Base-by-base conservation (phyloP, 2,888 invertebrate species). In the Danaus chrysippus region DNA sequence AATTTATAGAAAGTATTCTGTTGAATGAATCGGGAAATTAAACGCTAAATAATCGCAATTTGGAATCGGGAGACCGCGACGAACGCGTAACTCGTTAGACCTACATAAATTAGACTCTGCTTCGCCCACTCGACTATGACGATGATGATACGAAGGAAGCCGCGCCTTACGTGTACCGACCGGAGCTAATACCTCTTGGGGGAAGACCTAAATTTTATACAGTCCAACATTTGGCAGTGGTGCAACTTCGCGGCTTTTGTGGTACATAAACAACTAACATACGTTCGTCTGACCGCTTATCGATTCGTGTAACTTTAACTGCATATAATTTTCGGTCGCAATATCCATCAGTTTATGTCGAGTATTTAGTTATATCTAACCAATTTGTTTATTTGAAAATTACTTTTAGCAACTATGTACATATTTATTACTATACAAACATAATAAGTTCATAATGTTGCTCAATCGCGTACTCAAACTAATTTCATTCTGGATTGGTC, bases 291-390 rank as follows among this genome's bases (percentile, higher is more conserved):
- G 76, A 83, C 86, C 87, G 79, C 87, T 73, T 81, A 86, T 86
- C 86, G 86, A 90, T 89, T 87, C 84, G 86, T 85, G 81, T 81
- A 78, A 86, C 84, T 89, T 85, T 85, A 87, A 88, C 86, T 84
- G 84, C 83, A 86, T 83, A 85, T 83, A 84, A 83, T 86, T 84
- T 83, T 86, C 82, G 77, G 79, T 78, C 78, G 79, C 80, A 81
- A 80, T 81, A 84, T 82, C 83, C 83, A 84, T 87, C 82, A 83
- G 78, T 77, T 78, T 78, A 80, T 83, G 85, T 83, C 87, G 85
- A 86, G 87, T 86, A 83, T 84, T 85, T 83, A 83, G 76, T 77
- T 82, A 83, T 77, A 83, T 83, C 81, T 85, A 85, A 85, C 84
- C 86, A 83, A 83, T 15, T 46, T 9, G 1, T 5, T 46, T n/a